These are phyloP conservation scores for Melospiza georgiana DNA, from an alignment of 2,113 vertebrate species.

Conservation along the genomic window DNA sequence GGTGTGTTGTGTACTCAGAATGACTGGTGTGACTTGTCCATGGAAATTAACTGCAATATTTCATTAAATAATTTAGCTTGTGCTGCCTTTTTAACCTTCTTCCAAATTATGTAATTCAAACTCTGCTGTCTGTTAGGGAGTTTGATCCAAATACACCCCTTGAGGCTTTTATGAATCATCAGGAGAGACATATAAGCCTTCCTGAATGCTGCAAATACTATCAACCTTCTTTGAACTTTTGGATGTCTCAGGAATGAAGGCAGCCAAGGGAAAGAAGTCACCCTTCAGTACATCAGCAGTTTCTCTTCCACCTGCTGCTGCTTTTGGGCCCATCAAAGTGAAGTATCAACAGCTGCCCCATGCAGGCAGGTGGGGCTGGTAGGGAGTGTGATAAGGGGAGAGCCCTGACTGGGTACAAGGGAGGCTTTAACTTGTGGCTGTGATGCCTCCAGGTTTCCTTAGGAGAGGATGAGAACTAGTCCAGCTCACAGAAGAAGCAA, in stretches of 20 bases:
- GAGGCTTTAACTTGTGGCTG: background rate
- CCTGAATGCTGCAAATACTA: background rate
- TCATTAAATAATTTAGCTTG: background rate
- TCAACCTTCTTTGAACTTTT: background rate
- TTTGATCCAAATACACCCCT: background rate
- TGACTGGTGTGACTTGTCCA: background rate
- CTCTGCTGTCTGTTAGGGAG: background rate
- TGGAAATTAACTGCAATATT: background rate
- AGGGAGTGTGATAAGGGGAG: background rate
- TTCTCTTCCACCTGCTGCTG: background rate
- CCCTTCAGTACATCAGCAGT: background rate
- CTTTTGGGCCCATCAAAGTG: background rate
- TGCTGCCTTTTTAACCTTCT: background rate
- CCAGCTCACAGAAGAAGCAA: accelerated
- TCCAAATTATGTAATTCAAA: background rate
- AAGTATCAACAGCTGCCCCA: background rate
- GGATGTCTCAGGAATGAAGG: background rate
- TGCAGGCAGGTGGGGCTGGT: background rate
- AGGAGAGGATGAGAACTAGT: accelerated
- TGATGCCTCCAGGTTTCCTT: background rate
- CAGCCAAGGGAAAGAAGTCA: background rate
- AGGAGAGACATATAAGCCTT: background rate
- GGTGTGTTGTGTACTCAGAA: background rate
- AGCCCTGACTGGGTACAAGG: accelerated
- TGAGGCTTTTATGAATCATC: background rate